Evolutionary conservation across 2,797 vertebrate genomes (phyloP).

Genomic region (Alauda arvensis): DNA sequence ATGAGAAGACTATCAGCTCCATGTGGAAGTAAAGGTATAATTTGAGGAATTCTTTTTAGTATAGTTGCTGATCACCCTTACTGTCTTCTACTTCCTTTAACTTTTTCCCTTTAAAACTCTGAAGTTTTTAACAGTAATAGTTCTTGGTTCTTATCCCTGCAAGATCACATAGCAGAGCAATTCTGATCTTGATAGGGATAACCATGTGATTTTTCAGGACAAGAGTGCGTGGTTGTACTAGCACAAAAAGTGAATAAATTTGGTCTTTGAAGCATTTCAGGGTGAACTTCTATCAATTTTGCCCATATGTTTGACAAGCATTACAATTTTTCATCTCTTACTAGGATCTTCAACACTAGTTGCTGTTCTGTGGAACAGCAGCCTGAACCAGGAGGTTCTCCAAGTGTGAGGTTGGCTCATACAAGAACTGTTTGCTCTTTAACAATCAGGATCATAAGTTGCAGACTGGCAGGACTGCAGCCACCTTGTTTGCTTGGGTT

Average conservation of each 20-base stretch:
- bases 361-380: background rate
- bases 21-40: background rate
- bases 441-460: accelerated
- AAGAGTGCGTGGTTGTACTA: background rate
- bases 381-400: background rate
- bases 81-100: background rate
- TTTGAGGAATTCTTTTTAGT: background rate
- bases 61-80: background rate
- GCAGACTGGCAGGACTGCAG: background rate
- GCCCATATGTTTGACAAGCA: background rate
- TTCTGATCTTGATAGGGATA: background rate
- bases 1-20: background rate
- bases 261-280: background rate
- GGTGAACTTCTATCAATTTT: background rate
- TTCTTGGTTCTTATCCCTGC: background rate
- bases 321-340: background rate
- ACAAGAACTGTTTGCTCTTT: background rate
- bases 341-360: accelerated
- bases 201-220: background rate
- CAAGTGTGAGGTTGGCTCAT: background rate
- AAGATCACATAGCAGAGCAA: background rate
- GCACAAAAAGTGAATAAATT: background rate
- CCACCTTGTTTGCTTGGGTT: background rate
- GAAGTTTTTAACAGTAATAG: background rate
- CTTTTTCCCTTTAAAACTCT: background rate